These are phyloP conservation scores for Gallirallus australis DNA, from an alignment of 2,797 vertebrate genomes.

Conservation along the genomic window DNA sequence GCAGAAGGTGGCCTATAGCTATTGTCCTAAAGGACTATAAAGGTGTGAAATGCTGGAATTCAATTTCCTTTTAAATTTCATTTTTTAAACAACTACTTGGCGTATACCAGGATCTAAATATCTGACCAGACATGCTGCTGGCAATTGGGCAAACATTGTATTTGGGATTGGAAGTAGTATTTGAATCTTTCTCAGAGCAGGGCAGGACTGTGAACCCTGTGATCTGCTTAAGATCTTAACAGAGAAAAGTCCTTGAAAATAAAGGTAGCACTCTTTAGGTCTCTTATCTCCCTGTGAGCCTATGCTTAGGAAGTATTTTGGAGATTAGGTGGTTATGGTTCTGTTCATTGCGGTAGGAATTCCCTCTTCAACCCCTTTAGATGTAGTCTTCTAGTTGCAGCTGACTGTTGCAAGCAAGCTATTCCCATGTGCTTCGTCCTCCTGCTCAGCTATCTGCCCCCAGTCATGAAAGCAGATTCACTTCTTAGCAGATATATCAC, in stretches of 20 bases:
- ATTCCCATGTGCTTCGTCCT: not conserved
- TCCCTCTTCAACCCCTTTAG: not conserved
- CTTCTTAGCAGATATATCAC: not conserved
- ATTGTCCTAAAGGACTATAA: not conserved
- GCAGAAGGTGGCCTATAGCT: not conserved
- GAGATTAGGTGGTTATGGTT: not conserved
- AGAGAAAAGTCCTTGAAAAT: not conserved
- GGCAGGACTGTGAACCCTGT: not conserved
- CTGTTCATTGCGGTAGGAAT: not conserved
- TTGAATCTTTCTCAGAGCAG: not conserved
- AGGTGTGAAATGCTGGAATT: not conserved
- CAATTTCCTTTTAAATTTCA: not conserved
- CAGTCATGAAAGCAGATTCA: conserved; percentile 9
- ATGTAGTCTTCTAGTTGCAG: not conserved
- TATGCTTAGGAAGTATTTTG: not conserved
- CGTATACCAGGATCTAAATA: not conserved
- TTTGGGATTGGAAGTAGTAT: not conserved
- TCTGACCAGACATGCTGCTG: not conserved
- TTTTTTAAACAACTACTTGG: not conserved
- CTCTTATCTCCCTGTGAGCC: not conserved
- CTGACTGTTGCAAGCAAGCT: not conserved
- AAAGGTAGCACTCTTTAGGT: not conserved
- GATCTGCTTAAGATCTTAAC: not conserved
- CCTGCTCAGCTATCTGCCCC: not conserved
- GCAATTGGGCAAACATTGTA: not conserved